Conservation (phyloP, 1,140 invertebrate genomes). For the Drosophila obscura region DNA sequence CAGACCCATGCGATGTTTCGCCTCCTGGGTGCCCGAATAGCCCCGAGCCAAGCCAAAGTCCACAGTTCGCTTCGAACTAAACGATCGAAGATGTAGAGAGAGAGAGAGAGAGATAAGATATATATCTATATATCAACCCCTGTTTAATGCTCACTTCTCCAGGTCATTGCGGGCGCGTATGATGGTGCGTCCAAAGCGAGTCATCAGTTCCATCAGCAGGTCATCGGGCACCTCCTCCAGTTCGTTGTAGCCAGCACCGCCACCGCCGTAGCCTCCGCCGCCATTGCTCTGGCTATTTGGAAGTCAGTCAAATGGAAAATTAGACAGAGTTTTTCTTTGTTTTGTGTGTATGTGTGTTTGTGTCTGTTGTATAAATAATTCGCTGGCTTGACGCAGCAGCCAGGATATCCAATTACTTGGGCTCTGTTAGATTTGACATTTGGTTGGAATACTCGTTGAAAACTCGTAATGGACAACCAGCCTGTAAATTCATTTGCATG, state of each 20-base stretch:
- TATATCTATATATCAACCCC: neutral
- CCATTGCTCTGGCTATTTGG: slow-evolving; percentile 65
- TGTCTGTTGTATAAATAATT: slow-evolving; percentile 1
- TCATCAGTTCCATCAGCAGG: slow-evolving; percentile 86
- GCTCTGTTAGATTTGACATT: slow-evolving; percentile 36
- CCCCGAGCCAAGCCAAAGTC: slow-evolving; percentile 93
- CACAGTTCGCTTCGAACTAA: slow-evolving; percentile 90
- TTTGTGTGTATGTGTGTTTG: neutral
- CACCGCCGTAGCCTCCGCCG: slow-evolving; percentile 45
- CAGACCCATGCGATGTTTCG: slow-evolving; percentile 94
- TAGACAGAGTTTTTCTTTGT: slow-evolving; percentile 43
- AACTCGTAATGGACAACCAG: too few species aligned
- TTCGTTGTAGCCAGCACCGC: slow-evolving; percentile 69
- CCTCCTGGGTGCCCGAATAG: slow-evolving; percentile 93
- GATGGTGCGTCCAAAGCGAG: slow-evolving; percentile 86
- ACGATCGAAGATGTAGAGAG: neutral
- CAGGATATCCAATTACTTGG: slow-evolving; percentile 58
- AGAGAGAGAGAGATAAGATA: neutral
- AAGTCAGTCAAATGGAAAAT: slow-evolving; percentile 68
- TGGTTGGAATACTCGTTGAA: too few species aligned
- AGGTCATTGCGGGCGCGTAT: slow-evolving; percentile 85
- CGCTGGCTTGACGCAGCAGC: slow-evolving; percentile 1
- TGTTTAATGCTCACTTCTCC: slow-evolving; percentile 85
- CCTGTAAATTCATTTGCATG: slow-evolving; percentile 51
- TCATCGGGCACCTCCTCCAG: slow-evolving; percentile 83